phyloP scores from a whole-genome alignment of 2,113 vertebrate genomes.

The Cyphomyrus plagiostoma region DNA sequence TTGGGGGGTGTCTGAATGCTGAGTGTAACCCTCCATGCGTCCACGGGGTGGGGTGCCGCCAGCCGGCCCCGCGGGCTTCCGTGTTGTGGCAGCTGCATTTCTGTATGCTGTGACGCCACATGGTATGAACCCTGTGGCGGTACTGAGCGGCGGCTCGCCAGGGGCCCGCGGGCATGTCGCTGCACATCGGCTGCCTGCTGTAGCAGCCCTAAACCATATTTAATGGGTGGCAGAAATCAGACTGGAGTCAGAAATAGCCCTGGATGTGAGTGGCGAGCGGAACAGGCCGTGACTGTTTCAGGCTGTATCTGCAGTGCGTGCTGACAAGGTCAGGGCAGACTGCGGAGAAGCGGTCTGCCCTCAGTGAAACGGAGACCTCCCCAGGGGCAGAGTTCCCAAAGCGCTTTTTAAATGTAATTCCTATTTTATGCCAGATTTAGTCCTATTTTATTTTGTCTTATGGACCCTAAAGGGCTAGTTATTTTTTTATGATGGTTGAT shows the following conservation, averaged over 20 bases:
- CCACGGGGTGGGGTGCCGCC: too few relatives aligned
- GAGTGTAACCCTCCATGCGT: not conserved
- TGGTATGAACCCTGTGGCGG: not conserved
- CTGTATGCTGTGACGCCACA: not conserved
- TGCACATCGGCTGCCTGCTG: not conserved
- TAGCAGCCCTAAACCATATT: conserved; percentile 1
- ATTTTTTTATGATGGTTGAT: not conserved
- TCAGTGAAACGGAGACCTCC: not conserved
- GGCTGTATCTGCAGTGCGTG: not conserved
- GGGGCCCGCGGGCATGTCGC: not conserved
- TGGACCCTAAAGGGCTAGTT: not conserved
- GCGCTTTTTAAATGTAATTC: not conserved
- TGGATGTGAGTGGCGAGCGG: not conserved
- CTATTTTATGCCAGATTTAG: not conserved
- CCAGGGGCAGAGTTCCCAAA: not conserved
- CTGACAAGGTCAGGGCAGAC: not conserved
- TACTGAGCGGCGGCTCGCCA: not conserved
- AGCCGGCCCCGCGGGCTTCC: too few relatives aligned
- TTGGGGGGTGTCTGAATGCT: not conserved
- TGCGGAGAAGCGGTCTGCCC: not conserved
- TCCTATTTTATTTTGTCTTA: not conserved
- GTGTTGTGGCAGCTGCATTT: too few relatives aligned
- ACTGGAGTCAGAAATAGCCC: not conserved
- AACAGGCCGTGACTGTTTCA: not conserved
- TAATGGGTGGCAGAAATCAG: not conserved